Base-by-base conservation (phyloP, 2,113 vertebrate species). In the Rafetus swinhoei region DNA sequence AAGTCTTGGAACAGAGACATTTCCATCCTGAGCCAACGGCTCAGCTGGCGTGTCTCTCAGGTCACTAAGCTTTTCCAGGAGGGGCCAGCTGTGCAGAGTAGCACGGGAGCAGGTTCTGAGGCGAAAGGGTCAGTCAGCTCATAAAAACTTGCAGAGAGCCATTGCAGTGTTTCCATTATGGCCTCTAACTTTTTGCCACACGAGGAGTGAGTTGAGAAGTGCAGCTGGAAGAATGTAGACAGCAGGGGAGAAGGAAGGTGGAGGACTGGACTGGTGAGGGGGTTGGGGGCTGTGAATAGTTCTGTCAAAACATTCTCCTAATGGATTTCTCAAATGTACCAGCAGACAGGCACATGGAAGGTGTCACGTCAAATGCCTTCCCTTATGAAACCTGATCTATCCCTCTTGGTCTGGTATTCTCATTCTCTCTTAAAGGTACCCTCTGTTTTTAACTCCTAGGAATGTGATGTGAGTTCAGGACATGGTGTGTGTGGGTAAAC, bases 261-360 rank as follows among this genome's bases (percentile, higher is more conserved):
- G 27, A 89, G 81, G 39, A 52, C 16, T 81, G 39, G 77, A 81
- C 86, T 74, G 82, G 59, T 89, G 85, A 72, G 56, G 92, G 88
- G 90, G 91, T 88, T n/a, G 14, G 32, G 62, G 45, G 74, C 13
- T 53, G 29, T 76, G 19, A 35, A 88, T 56, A 85, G 65, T 56
- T 94, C 90, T 93, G 92, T 93, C 69, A 92, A 97, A 97, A 95
- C 93, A 95, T 93, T 84, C 80, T 60, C 85, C 79, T 96, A 90
- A 94, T 95, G 96, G 94, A 92, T 96, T 97, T 97, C 95, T 95
- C 95, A 97, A 92, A 92, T 88, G 90, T 91, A 86, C 79, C 82
- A 94, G 89, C 79, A 93, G 79, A 90, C 93, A 95, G 93, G 91
- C 94, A 88, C 91, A 95, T 54, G 94, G 86, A 97, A 97, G 97